A percentile compares a stretch with the other conserved stretches of the same genome.
Evolutionary conservation across 2,888 invertebrate genomes (phyloP).

Genomic region (Gastracanthus pulcherrimus): DNA sequence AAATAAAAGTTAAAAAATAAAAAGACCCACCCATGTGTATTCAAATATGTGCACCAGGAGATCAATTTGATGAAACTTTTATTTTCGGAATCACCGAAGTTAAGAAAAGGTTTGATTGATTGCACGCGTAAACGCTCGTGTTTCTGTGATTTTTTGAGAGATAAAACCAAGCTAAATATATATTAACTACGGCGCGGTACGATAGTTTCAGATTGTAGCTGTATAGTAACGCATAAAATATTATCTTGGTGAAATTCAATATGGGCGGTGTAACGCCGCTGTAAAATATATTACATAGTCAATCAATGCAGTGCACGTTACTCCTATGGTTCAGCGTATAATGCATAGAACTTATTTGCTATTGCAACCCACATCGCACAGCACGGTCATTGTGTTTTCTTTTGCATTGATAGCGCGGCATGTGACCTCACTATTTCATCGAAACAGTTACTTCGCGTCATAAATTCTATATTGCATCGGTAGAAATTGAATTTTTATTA

Average conservation of each 20-base stretch:
- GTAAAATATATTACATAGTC: too few species aligned
- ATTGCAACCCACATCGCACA: too few species aligned
- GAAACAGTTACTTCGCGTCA: not conserved
- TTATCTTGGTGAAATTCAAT: conserved; percentile 11
- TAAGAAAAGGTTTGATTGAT: conserved; percentile 8
- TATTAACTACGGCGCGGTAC: not conserved
- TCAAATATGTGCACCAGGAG: too few species aligned
- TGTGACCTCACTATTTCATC: not conserved
- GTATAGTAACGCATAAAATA: conserved; percentile 14
- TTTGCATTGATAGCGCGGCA: not conserved
- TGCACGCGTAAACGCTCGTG: not conserved
- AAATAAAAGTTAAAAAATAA: too few species aligned
- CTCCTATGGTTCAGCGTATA: too few species aligned
- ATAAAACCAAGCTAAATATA: not conserved
- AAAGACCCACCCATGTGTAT: too few species aligned
- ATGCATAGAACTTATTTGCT: too few species aligned
- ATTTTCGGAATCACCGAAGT: not conserved
- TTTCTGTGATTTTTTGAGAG: not conserved
- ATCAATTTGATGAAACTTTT: not conserved
- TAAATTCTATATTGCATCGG: not conserved
- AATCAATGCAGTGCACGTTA: too few species aligned
- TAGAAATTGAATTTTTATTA: not conserved
- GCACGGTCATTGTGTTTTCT: conserved; percentile 11
- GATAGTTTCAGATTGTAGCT: not conserved
- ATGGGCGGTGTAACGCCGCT: not conserved